A percentile compares a stretch with the other conserved stretches of the same genome.
phyloP scores from a whole-genome alignment of 2,113 vertebrate genomes.

The Platysternon megacephalum region DNA sequence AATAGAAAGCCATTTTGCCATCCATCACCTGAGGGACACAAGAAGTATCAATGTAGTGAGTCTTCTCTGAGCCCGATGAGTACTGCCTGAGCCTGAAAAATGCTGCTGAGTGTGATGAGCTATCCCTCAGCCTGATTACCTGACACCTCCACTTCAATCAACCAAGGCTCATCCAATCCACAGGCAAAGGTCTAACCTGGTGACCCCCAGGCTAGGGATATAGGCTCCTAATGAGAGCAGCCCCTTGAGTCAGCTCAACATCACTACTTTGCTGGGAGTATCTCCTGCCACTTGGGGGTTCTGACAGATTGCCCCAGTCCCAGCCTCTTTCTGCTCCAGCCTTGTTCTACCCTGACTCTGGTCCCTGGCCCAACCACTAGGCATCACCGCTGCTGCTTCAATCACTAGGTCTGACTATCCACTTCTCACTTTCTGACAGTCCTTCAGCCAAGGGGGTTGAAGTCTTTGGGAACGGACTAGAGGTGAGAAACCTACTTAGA shows the following conservation, averaged over 20 bases:
- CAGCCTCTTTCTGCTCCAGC: too few relatives aligned
- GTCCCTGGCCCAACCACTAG: too few relatives aligned
- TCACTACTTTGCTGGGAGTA: not conserved
- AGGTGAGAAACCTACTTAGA: too few relatives aligned
- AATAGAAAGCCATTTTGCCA: not conserved
- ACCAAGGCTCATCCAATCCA: not conserved
- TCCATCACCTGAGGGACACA: not conserved
- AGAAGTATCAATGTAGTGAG: not conserved
- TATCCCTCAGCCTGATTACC: not conserved
- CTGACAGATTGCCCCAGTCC: too few relatives aligned
- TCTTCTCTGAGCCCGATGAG: not conserved
- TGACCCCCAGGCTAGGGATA: not conserved
- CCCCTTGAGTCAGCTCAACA: not conserved
- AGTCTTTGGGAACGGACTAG: too few relatives aligned
- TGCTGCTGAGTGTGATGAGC: not conserved
- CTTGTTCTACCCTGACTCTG: too few relatives aligned
- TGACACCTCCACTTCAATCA: not conserved
- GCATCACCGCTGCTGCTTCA: too few relatives aligned
- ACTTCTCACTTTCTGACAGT: too few relatives aligned
- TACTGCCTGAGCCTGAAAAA: not conserved
- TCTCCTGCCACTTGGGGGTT: not conserved
- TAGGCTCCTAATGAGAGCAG: not conserved
- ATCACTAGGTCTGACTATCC: too few relatives aligned
- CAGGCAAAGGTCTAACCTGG: not conserved
- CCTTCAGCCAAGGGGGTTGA: too few relatives aligned